Percentiles rank a stretch among this genome's conserved stretches.
Conservation (phyloP, 2,888 invertebrate species). For the Nectonema munidae region DNA sequence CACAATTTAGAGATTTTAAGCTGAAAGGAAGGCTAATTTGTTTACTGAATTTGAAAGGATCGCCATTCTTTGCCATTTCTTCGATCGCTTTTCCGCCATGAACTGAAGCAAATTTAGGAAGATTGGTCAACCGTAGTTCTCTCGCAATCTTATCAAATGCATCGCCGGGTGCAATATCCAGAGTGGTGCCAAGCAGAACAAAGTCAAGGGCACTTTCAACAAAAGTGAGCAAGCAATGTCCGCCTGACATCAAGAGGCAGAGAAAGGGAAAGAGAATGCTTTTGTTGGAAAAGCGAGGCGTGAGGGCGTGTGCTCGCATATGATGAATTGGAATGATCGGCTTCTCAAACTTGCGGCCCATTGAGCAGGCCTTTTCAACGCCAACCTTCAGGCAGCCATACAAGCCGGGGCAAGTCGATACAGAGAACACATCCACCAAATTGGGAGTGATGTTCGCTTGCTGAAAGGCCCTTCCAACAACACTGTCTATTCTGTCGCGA, state of each 20-base stretch:
- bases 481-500: too few relatives aligned
- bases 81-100: slow-evolving; percentile 60
- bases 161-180: slow-evolving; percentile 70
- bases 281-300: slow-evolving; percentile 38
- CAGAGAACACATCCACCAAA: slow-evolving; percentile 30
- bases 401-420: slow-evolving; percentile 62
- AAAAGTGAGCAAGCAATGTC: slow-evolving; percentile 41
- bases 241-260: slow-evolving; percentile 59
- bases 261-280: slow-evolving; percentile 50
- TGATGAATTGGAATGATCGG: slow-evolving; percentile 79
- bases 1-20: background rate
- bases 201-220: slow-evolving; percentile 41
- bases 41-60: slow-evolving; percentile 28
- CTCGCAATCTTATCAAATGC: slow-evolving; percentile 60
- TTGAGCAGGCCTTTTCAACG: slow-evolving; percentile 28
- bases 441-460: slow-evolving; percentile 20
- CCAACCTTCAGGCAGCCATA: slow-evolving; percentile 44
- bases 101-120: slow-evolving; percentile 36
- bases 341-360: slow-evolving; percentile 19
- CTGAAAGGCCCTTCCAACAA: slow-evolving; percentile 34
- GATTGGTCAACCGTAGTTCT: slow-evolving; percentile 42
- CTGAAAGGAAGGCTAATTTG: background rate
- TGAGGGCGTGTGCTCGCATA: slow-evolving; percentile 84
- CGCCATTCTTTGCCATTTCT: slow-evolving; percentile 36
- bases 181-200: slow-evolving; percentile 38